A percentile compares a stretch with the other conserved stretches of the same genome.
phyloP scores from a whole-genome alignment of 2,113 vertebrate species.

The Peromyscus californicus region DNA sequence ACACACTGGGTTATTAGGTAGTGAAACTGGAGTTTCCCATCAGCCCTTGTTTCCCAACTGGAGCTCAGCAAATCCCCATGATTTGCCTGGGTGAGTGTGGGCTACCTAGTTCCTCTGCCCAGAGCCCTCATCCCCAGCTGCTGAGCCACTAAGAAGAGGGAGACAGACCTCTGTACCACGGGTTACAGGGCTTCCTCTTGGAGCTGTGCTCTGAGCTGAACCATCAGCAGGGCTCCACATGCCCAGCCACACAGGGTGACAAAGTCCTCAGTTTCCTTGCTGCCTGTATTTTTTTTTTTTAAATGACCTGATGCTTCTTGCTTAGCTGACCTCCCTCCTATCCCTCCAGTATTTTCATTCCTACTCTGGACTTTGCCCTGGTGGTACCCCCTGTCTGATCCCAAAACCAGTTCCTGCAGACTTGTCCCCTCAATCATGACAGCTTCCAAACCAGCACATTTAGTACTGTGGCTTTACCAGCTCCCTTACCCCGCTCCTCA shows the following conservation, averaged over 20 bases:
- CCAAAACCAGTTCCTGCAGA: not conserved
- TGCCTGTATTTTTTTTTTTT: not conserved
- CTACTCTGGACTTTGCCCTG: not conserved
- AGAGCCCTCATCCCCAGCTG: not conserved
- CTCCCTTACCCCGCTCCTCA: rapidly evolving
- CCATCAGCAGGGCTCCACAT: not conserved
- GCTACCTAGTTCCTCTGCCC: not conserved
- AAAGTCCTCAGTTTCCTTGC: not conserved
- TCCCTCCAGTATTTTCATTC: rapidly evolving
- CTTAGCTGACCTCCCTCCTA: not conserved
- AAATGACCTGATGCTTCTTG: not conserved
- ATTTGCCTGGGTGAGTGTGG: not conserved
- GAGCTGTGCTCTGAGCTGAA: not conserved
- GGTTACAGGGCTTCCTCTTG: not conserved
- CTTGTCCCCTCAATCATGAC: not conserved
- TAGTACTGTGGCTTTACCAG: not conserved
- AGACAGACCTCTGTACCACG: not conserved
- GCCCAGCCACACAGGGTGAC: not conserved
- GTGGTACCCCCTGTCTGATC: not conserved
- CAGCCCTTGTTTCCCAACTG: conserved; percentile 1
- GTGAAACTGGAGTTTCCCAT: conserved; percentile 72
- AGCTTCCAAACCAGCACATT: not conserved
- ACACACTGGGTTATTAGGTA: conserved; percentile 68
- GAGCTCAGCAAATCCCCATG: not conserved
- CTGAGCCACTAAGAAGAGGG: not conserved